Evolutionary conservation across 1,140 invertebrate species (phyloP), one percentile per base, ranked within the genome.

Genomic region (Cherax destructor): DNA sequence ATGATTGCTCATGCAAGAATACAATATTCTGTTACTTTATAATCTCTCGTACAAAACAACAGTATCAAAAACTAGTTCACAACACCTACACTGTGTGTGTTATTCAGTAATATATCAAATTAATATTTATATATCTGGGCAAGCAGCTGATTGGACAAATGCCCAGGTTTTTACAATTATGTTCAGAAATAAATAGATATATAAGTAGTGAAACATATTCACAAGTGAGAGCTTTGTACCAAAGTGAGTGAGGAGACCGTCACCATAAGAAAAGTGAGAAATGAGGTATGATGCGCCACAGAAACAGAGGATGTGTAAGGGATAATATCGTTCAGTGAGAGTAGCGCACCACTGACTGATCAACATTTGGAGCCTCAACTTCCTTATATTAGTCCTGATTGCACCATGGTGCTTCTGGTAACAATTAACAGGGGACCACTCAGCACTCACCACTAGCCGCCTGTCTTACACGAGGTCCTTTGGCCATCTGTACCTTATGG

Each of bases 11-110:
- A 91, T 74, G 85, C 90, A 86, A 87, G 77, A 85, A 91, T 91
- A 91, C 89, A 86, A 85, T 85, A 91, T 49, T 86, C 65, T 91
- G 85, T 84, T 86, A 86, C 79, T 69, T 72, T 91, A 91, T 86
- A 91, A 91, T 91, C 84, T 91, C 90, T 91, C 87, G 90, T 91
- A 91, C 83, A 91, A 91, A 91, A 91, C 90, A 91, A 91, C 90
- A 87, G 90, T 91, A 91, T 91, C 90, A 91, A 91, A 91, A 91
- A 91, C 90, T 91, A 91, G 69, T 86, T 91, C 90, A 91, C 90
- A 91, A 87, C 84, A 87, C 90, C 85, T 91, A 91, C 85, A 91
- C 81, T 91, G 87, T 91, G 87, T 91, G 84, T 91, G 90, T 91
- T 91, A 91, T 91, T 84, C 90, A 91, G 83, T 91, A 86, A 91